Percentiles rank a stretch among this genome's conserved stretches.
Evolutionary conservation across 37 sponge, comb jelly and placozoan species (phyloP).

Genomic region (Axinella damicornis): DNA sequence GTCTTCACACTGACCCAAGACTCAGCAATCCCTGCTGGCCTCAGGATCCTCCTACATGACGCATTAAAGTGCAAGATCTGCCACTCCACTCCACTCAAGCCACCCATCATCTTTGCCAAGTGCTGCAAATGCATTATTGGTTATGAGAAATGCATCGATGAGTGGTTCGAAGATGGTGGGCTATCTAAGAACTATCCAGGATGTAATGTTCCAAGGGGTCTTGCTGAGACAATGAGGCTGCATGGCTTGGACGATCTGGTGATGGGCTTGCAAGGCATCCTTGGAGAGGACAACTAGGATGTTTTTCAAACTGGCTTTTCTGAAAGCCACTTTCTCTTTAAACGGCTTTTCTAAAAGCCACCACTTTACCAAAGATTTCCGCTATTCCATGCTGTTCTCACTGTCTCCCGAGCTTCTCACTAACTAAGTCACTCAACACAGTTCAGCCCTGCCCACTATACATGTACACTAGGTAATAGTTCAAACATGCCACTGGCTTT

Average conservation of each 20-base stretch:
- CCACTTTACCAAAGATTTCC: too few relatives aligned
- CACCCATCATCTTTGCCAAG: slow-evolving; percentile 47
- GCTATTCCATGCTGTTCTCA: too few relatives aligned
- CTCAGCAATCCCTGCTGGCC: slow-evolving; percentile 6
- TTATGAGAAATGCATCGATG: slow-evolving; percentile 30
- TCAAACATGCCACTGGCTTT: too few relatives aligned
- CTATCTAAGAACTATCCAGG: slow-evolving; percentile 15
- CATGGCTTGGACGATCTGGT: slow-evolving; percentile 39
- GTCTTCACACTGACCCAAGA: not conserved
- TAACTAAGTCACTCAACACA: too few relatives aligned
- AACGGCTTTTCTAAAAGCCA: too few relatives aligned
- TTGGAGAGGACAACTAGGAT: too few relatives aligned
- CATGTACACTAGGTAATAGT: too few relatives aligned
- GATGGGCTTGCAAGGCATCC: too few relatives aligned
- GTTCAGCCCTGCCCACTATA: too few relatives aligned
- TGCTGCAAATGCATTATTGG: slow-evolving; percentile 56
- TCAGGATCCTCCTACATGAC: slow-evolving; percentile 1
- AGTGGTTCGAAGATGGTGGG: not conserved
- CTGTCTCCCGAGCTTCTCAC: too few relatives aligned
- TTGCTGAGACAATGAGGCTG: slow-evolving; percentile 25
- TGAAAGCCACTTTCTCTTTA: too few relatives aligned
- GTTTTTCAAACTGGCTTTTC: too few relatives aligned
- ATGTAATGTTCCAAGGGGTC: slow-evolving; percentile 4
- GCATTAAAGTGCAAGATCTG: slow-evolving; percentile 54
- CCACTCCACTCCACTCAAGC: not conserved